Percentiles rank a stretch among this genome's conserved stretches.
These are phyloP conservation scores for Pomatorhinus ruficollis DNA, from an alignment of 2,113 vertebrate species.

Conservation along the genomic window DNA sequence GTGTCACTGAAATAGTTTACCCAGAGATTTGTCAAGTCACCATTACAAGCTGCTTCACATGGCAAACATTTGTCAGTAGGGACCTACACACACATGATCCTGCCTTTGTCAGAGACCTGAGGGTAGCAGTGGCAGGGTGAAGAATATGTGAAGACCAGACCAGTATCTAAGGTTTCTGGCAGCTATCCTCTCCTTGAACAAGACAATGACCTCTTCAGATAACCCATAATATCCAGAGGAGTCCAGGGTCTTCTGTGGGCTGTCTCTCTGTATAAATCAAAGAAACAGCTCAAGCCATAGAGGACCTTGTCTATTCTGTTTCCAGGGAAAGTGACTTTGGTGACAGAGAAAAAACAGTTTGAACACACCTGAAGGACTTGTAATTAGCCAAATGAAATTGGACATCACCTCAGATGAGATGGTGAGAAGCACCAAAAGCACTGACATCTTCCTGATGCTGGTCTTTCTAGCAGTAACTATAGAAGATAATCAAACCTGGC, in stretches of 20 bases:
- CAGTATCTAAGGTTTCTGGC: background rate
- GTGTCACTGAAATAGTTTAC: background rate
- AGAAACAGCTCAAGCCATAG: background rate
- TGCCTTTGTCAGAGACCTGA: background rate
- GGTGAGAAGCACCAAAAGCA: background rate
- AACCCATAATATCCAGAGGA: background rate
- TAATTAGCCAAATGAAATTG: background rate
- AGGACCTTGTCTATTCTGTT: background rate
- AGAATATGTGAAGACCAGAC: background rate
- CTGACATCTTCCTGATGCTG: background rate
- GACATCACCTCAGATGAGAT: background rate
- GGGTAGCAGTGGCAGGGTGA: background rate
- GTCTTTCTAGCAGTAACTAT: background rate
- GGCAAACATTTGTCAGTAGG: background rate
- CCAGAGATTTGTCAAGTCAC: background rate
- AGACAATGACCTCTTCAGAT: background rate
- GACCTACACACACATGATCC: background rate
- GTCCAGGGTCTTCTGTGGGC: background rate
- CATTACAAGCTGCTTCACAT: background rate
- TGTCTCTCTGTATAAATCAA: background rate
- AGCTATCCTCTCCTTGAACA: background rate
- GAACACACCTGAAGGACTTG: background rate
- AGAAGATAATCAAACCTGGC: background rate
- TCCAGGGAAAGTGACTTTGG: background rate
- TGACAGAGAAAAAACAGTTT: background rate